These are phyloP conservation scores for Pollimyrus isidori DNA, from an alignment of 2,113 vertebrate species.

Conservation along the genomic window DNA sequence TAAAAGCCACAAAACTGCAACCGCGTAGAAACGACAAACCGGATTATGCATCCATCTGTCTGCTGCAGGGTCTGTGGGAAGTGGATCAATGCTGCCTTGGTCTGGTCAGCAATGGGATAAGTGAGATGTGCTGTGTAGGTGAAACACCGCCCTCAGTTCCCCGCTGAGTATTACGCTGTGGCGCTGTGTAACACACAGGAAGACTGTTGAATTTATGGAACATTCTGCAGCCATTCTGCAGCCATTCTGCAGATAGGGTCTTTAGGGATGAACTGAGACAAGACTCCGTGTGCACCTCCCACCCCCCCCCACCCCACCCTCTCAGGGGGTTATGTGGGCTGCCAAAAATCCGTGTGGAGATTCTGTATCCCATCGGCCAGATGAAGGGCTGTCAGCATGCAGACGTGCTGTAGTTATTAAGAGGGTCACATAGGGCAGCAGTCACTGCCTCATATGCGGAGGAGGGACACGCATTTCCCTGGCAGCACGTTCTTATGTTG, in stretches of 20 bases:
- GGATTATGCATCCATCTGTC: slow-evolving; percentile 22
- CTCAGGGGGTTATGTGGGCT: not conserved
- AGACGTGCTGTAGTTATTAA: not conserved
- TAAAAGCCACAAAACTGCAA: slow-evolving; percentile 14
- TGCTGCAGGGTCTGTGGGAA: slow-evolving; percentile 28
- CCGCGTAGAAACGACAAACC: not conserved
- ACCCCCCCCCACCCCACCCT: too few species aligned
- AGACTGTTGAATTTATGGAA: not conserved
- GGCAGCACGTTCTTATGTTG: not conserved
- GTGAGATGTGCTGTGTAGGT: not conserved
- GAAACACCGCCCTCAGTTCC: not conserved
- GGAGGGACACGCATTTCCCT: not conserved
- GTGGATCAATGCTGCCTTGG: slow-evolving; percentile 39
- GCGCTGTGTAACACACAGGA: not conserved
- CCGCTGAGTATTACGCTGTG: not conserved
- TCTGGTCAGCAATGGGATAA: slow-evolving; percentile 35
- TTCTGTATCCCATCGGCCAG: not conserved
- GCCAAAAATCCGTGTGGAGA: not conserved
- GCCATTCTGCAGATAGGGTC: not conserved
- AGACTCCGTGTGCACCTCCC: not conserved
- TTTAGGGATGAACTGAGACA: not conserved
- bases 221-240: not conserved
- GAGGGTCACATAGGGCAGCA: not conserved
- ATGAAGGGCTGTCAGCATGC: not conserved
- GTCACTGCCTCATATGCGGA: not conserved